These are phyloP conservation scores for Stigmatopora nigra DNA, from an alignment of 2,113 vertebrate species.

Conservation along the genomic window DNA sequence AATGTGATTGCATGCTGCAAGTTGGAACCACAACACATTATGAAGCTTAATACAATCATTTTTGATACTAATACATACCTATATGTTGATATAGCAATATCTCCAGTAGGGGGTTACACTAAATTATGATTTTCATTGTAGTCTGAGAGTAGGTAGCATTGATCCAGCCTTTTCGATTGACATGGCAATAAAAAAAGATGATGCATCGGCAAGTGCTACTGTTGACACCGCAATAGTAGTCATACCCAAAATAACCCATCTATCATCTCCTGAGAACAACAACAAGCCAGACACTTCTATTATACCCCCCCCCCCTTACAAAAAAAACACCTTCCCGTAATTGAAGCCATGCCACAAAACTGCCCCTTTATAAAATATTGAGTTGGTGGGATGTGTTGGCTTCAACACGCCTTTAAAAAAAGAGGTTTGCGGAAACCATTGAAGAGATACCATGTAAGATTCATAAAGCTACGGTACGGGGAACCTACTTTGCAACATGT, in stretches of 20 bases:
- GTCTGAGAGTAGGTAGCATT: neutral
- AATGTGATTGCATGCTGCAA: neutral
- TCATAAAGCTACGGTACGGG: slow-evolving; percentile 37
- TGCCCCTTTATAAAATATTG: slow-evolving; percentile 42
- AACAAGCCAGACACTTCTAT: neutral
- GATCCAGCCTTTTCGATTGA: slow-evolving; percentile 5
- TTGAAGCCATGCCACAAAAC: slow-evolving; percentile 38
- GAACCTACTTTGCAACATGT: slow-evolving; percentile 41
- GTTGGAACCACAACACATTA: neutral
- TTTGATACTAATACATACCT: neutral
- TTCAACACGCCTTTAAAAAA: slow-evolving; percentile 30
- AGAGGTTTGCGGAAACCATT: slow-evolving; percentile 8
- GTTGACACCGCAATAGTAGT: slow-evolving; percentile 1
- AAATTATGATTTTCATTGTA: slow-evolving; percentile 1
- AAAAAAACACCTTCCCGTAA: slow-evolving; percentile 29
- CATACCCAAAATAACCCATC: slow-evolving; percentile 12
- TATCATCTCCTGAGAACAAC: slow-evolving; percentile 3
- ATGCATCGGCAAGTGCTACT: neutral
- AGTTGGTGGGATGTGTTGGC: slow-evolving; percentile 33
- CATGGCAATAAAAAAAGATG: neutral
- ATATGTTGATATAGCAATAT: slow-evolving; percentile 1
- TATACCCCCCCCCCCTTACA: neutral
- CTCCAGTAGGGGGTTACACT: neutral
- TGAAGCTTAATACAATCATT: neutral
- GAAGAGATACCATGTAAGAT: slow-evolving; percentile 49